Evolutionary conservation across 2,888 invertebrate species (phyloP).

Genomic region (Anorthoa munda): DNA sequence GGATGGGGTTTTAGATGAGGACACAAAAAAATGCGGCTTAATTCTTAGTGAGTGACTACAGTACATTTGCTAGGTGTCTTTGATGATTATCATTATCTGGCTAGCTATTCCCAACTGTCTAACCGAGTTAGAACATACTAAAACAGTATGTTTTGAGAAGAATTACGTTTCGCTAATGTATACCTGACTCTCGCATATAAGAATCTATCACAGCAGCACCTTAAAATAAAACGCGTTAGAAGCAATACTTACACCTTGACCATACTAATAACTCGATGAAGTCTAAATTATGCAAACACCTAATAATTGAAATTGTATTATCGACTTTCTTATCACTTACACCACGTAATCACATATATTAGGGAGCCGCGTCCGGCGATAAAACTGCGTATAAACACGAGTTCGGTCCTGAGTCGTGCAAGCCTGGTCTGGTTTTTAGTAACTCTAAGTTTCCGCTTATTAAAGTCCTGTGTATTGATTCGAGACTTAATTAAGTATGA

Average conservation of each 20-base stretch:
- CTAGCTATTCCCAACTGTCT: too few species aligned
- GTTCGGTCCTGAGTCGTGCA: slow-evolving; percentile 41
- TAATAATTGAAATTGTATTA: slow-evolving; percentile 20
- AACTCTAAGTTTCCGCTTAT: not conserved
- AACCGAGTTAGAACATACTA: too few species aligned
- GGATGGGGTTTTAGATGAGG: too few species aligned
- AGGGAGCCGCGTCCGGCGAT: slow-evolving; percentile 58
- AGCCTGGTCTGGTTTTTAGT: slow-evolving; percentile 13
- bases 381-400: slow-evolving; percentile 53
- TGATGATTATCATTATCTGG: too few species aligned
- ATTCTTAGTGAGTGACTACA: too few species aligned
- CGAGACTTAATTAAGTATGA: not conserved
- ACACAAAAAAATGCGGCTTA: too few species aligned
- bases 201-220: not conserved
- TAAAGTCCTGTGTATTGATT: not conserved
- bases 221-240: slow-evolving; percentile 4
- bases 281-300: slow-evolving; percentile 51
- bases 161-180: too few species aligned
- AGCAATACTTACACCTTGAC: slow-evolving; percentile 28
- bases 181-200: not conserved
- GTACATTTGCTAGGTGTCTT: too few species aligned
- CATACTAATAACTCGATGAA: slow-evolving; percentile 16
- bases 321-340: slow-evolving; percentile 56
- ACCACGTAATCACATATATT: slow-evolving; percentile 57
- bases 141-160: too few species aligned